phyloP scores from a whole-genome alignment of 2,797 vertebrate genomes.

The Lutjanus argentimaculatus region DNA sequence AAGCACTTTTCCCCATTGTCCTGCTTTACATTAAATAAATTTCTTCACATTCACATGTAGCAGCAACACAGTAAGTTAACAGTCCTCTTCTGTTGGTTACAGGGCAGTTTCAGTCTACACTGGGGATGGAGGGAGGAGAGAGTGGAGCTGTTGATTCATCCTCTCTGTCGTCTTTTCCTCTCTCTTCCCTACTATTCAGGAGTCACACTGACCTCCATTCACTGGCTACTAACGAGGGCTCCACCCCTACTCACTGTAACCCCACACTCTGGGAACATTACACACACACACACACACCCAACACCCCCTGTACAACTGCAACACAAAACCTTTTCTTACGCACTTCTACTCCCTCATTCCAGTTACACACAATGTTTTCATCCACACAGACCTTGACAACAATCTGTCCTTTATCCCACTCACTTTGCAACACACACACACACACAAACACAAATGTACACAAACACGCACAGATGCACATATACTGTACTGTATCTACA shows the following conservation, averaged over 20 bases:
- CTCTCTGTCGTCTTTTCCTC: slow-evolving; percentile 61
- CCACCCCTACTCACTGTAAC: slow-evolving; percentile 64
- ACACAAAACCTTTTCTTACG: slow-evolving; percentile 61
- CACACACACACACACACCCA: slow-evolving; percentile 14
- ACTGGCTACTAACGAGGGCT: slow-evolving; percentile 50
- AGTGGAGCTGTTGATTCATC: slow-evolving; percentile 53
- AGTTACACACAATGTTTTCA: slow-evolving; percentile 60
- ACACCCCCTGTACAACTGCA: slow-evolving; percentile 29
- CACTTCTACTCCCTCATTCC: slow-evolving; percentile 51
- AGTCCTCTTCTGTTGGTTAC: not conserved
- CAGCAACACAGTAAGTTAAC: not conserved
- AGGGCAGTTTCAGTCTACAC: not conserved
- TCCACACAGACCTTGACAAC: slow-evolving; percentile 49
- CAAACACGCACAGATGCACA: slow-evolving; percentile 13
- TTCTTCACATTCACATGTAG: not conserved
- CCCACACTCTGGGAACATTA: slow-evolving; percentile 48
- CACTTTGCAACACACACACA: slow-evolving; percentile 15
- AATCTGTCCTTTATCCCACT: slow-evolving; percentile 61
- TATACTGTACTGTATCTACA: slow-evolving; percentile 12
- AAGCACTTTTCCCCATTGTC: not conserved
- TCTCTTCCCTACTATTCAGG: slow-evolving; percentile 52
- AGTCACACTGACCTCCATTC: slow-evolving; percentile 79
- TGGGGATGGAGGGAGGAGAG: slow-evolving; percentile 8
- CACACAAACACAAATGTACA: slow-evolving; percentile 21
- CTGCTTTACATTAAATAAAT: not conserved